Evolutionary conservation across 2,888 invertebrate genomes (phyloP).

Genomic region (Leptopilina myrica): DNA sequence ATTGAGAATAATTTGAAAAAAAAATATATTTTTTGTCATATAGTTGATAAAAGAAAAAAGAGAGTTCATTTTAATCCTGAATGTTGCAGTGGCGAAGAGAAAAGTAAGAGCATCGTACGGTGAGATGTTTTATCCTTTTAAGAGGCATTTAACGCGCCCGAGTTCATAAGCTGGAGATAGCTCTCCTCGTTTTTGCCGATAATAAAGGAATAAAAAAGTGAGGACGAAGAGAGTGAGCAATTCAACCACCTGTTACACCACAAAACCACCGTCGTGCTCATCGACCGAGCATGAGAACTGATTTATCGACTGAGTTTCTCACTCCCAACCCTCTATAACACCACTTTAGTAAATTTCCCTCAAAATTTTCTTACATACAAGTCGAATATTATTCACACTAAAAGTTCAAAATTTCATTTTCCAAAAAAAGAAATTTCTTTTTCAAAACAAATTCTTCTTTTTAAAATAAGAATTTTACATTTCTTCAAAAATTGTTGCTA

Average conservation of each 20-base stretch:
- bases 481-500: too few species aligned
- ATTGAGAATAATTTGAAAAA: too few species aligned
- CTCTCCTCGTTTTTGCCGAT: slow-evolving; percentile 71
- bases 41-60: slow-evolving; percentile 23
- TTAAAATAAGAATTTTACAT: too few species aligned
- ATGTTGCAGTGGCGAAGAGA: slow-evolving; percentile 47
- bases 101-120: slow-evolving; percentile 52
- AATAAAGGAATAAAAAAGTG: slow-evolving; percentile 73
- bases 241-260: slow-evolving; percentile 74
- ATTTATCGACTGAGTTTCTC: slow-evolving; percentile 71
- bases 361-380: not conserved
- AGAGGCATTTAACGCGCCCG: slow-evolving; percentile 73
- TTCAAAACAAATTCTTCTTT: not conserved
- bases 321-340: slow-evolving; percentile 46
- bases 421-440: not conserved
- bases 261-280: slow-evolving; percentile 66
- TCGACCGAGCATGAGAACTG: slow-evolving; percentile 70
- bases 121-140: slow-evolving; percentile 71
- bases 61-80: slow-evolving; percentile 38
- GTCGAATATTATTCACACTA: too few species aligned
- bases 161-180: slow-evolving; percentile 73
- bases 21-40: slow-evolving; percentile 6
- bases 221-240: slow-evolving; percentile 69
- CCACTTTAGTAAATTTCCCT: slow-evolving; percentile 36
- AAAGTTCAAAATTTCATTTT: not conserved